These are phyloP conservation scores for Phasianus colchicus DNA, from an alignment of 2,113 vertebrate species.

Conservation along the genomic window DNA sequence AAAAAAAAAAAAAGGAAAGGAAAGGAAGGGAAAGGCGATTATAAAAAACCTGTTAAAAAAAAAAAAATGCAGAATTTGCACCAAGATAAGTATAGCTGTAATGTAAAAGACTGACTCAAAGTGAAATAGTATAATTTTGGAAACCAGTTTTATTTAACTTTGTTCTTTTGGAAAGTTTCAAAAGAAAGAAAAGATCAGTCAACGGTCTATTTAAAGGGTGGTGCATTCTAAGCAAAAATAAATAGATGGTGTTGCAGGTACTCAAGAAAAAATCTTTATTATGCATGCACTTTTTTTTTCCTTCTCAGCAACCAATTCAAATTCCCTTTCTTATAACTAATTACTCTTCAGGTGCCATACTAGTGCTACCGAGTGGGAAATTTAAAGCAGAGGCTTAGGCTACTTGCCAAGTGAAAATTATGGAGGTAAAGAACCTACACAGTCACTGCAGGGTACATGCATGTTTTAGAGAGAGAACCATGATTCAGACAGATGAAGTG, in stretches of 20 bases:
- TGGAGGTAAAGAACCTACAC: slow-evolving; percentile 45
- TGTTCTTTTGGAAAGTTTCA: not conserved
- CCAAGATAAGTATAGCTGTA: not conserved
- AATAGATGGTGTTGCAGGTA: slow-evolving; percentile 21
- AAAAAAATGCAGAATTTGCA: not conserved
- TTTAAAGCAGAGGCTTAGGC: slow-evolving; percentile 58
- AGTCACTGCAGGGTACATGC: slow-evolving; percentile 34
- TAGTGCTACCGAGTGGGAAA: slow-evolving; percentile 65
- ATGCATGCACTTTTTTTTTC: slow-evolving; percentile 57
- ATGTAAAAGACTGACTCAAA: not conserved
- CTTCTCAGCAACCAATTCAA: slow-evolving; percentile 64
- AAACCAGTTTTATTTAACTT: not conserved
- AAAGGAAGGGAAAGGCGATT: not conserved
- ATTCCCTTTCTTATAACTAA: slow-evolving; percentile 63
- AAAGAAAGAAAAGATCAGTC: not conserved
- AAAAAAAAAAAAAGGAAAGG: no score
- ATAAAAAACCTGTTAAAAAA: not conserved
- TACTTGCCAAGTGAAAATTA: slow-evolving; percentile 67
- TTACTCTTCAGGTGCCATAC: slow-evolving; percentile 60
- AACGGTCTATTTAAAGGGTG: not conserved
- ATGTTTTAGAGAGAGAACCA: slow-evolving; percentile 38
- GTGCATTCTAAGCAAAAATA: slow-evolving; percentile 50
- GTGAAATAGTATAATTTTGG: not conserved
- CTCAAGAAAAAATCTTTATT: slow-evolving; percentile 64
- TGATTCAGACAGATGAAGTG: slow-evolving; percentile 1